phyloP scores from a whole-genome alignment of 2,888 invertebrate species.

The Carcina quercana region DNA sequence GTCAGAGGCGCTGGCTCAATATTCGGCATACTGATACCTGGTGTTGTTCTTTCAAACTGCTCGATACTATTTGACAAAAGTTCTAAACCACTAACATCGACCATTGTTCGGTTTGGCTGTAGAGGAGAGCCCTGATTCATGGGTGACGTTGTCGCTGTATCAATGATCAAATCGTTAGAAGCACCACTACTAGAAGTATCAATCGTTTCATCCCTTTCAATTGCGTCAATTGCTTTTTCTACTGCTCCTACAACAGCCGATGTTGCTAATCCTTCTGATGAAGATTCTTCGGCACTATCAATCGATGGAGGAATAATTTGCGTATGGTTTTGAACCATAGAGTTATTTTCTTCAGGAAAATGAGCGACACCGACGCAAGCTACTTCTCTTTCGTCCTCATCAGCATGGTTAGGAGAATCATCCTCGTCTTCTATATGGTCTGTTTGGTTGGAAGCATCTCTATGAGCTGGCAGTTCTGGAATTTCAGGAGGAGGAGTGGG shows the following conservation, averaged over 20 bases:
- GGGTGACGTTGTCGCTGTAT: constrained; percentile 51
- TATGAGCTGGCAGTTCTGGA: constrained; percentile 77
- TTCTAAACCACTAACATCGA: constrained; percentile 87
- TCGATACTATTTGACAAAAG: constrained; percentile 89
- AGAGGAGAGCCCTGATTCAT: constrained; percentile 22
- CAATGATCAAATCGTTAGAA: constrained; percentile 63
- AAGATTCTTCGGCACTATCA: constrained; percentile 58
- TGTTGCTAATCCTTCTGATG: constrained; percentile 44
- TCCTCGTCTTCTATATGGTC: constrained; percentile 84
- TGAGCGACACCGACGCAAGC: constrained; percentile 67
- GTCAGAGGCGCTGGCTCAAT: constrained; percentile 47
- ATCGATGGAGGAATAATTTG: constrained; percentile 29
- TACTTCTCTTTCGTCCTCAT: constrained; percentile 60
- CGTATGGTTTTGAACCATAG: constrained; percentile 24
- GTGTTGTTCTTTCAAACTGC: constrained; percentile 78
- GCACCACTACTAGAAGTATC: constrained; percentile 57
- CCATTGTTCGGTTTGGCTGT: constrained; percentile 39
- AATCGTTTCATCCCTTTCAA: constrained; percentile 53
- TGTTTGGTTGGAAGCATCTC: constrained; percentile 89
- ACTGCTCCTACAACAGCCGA: constrained; percentile 48
- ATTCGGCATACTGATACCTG: constrained; percentile 45
- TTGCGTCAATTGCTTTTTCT: constrained; percentile 58
- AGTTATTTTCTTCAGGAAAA: constrained; percentile 46
- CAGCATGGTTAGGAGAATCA: constrained; percentile 64
- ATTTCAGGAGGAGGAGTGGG: constrained; percentile 67